Evolutionary conservation across 2,888 invertebrate genomes (phyloP), one percentile per base, ranked within the genome.

Genomic region (Acutogordius australiensis): DNA sequence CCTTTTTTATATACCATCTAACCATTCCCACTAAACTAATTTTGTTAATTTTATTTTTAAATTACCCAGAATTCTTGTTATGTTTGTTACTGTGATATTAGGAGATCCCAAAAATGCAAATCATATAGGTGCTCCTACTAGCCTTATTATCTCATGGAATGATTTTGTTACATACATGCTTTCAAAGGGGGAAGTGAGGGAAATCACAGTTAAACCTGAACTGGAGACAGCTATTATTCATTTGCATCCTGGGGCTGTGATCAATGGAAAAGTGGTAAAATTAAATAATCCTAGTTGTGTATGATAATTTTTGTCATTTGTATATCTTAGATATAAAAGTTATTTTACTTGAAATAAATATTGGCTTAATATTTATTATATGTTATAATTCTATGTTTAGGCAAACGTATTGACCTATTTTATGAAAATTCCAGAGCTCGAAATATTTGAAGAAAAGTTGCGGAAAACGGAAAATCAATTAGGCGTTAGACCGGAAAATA

Each of bases 131-230:
- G 18, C 8, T 37, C 37, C 37, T 13, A 37, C 8, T 13, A 37
- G 37, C 18, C 37, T 37, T 8, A 37, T 51, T 26, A 62, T 87
- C 1, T 84, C 86, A 0, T 94, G 91, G 91, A 86, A 87, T 72
- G 90, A 91, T 72, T 94, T 94, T 74, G 79, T 87, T 0, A 81
- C 88, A 71, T 81, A 86, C 63, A 84, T 94, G 83, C 72, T 94
- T 61, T 80, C 83, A 0, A 84, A 83, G 68, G 91, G 91, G 18
- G 90, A 91, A 75, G 90, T 73, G 13, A 8, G 27, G 18, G 60
- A 51, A 51, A 51, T 51, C 4, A 21, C 26, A n/a, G 23, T 51
- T 8, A 51, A 23, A 51, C 51, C 51, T 23, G 51, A 51, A 23
- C 26, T 4, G 8, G 51, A 51, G 23, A 51, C 82, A 65, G 84